A percentile compares a stretch with the other conserved stretches of the same genome.
phyloP scores from a whole-genome alignment of 2,797 vertebrate genomes.

The Argentina silus region DNA sequence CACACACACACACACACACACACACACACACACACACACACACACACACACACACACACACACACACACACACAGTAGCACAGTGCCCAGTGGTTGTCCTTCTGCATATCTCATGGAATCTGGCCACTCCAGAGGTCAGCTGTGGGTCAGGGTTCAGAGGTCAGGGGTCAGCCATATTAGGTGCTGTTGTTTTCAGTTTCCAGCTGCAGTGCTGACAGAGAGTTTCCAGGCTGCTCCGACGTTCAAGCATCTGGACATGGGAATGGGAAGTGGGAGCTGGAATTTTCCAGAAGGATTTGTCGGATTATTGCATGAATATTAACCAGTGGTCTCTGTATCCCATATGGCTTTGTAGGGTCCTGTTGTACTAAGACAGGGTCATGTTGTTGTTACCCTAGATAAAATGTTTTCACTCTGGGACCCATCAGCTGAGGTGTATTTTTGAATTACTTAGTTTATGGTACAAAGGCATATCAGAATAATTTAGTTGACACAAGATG shows the following conservation, averaged over 20 bases:
- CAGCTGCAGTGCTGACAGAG: not conserved
- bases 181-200: not conserved
- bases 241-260: not conserved
- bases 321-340: not conserved
- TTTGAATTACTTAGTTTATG: too few species aligned
- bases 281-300: conserved; percentile 1
- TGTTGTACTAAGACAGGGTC: too few species aligned
- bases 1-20: not conserved
- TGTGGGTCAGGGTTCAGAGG: not conserved
- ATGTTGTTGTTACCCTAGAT: too few species aligned
- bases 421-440: too few species aligned
- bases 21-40: not conserved
- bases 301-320: not conserved
- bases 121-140: not conserved
- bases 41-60: not conserved
- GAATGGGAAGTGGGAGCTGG: not conserved
- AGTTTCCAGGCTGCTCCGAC: not conserved
- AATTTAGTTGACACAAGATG: too few species aligned
- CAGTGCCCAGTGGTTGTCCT: not conserved
- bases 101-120: not conserved
- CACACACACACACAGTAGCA: not conserved
- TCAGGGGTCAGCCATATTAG: not conserved
- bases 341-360: not conserved
- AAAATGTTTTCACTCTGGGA: too few species aligned
- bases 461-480: too few species aligned